Base-by-base conservation (phyloP, 2,113 vertebrate species). In the Rhea americana region DNA sequence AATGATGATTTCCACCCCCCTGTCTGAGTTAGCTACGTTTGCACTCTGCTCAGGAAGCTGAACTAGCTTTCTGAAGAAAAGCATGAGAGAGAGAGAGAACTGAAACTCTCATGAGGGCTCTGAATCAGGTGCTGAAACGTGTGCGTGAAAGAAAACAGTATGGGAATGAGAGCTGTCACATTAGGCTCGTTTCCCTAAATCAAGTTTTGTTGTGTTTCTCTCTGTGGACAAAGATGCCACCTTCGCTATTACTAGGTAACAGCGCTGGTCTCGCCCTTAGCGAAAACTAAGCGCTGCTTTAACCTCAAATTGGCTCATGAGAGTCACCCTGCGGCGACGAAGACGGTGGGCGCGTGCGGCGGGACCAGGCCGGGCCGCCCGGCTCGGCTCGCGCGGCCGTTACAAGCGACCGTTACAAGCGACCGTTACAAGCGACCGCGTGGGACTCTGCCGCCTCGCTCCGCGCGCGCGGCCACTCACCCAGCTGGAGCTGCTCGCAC, bases 401-500 rank as follows among this genome's bases (percentile, higher is more conserved):
- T 53, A 53, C 11, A 53, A 55, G 8, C 53, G 26, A 4, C 53
- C 55, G 45, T 47, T 47, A 11, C 51, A 24, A 9, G 26, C 55
- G 53, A 15, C 53, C 53, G 53, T 55, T 53, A 53, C 11, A 53
- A 55, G 8, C 53, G 26, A 4, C 53, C 55, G 45, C 18, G 11
- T 35, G 35, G 35, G 35, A 35, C 35, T 35, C 35, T 35, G 35
- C 24, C 28, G 35, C 41, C 3, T 6, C 35, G 24, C 68, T 25
- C 59, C 25, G n/a, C 20, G 4, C 48, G 20, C 5, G 50, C 47
- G 16, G 7, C 39, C 17, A 98, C 98, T 98, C 95, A 99, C 98
- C 98, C 77, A 98, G 82, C 89, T 96, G 89, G 50, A 98, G 97
- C 93, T 98, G 96, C 41, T 98, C 94, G 89, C 97, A 96, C 3